Conservation (phyloP, 2,797 vertebrate genomes). For the Leptatherina wallacei region DNA sequence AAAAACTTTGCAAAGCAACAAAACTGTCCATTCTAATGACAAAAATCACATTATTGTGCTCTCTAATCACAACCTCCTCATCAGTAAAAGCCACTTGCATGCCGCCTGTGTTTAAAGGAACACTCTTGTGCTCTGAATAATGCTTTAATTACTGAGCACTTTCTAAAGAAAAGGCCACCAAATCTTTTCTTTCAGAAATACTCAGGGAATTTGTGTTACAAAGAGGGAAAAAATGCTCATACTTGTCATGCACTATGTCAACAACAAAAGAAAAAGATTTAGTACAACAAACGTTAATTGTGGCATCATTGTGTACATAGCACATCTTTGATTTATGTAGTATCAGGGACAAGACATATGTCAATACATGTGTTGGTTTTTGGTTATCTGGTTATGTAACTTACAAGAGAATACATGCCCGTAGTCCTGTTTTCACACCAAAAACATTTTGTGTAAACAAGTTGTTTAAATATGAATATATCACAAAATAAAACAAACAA, state of each 20-base stretch:
- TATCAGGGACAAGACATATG: too few species aligned
- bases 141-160: constrained; percentile 61
- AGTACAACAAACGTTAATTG: background rate
- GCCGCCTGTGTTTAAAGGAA: constrained; percentile 53
- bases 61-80: constrained; percentile 65
- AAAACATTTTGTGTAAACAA: background rate
- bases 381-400: background rate
- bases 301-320: background rate
- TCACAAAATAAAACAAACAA: too few species aligned
- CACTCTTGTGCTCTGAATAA: constrained; percentile 59
- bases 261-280: constrained; percentile 30
- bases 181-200: constrained; percentile 53
- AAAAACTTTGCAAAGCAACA: constrained; percentile 60
- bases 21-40: constrained; percentile 65
- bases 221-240: constrained; percentile 32
- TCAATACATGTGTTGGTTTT: too few species aligned
- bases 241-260: constrained; percentile 42
- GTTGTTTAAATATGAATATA: too few species aligned
- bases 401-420: background rate
- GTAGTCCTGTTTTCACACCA: background rate
- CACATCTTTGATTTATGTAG: background rate
- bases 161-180: constrained; percentile 46
- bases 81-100: constrained; percentile 51
- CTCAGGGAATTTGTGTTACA: constrained; percentile 35
- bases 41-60: constrained; percentile 61